Percentiles rank a stretch among this genome's conserved stretches.
These are phyloP conservation scores for Pogonocichla stellata DNA, from an alignment of 2,113 vertebrate genomes.

Conservation along the genomic window DNA sequence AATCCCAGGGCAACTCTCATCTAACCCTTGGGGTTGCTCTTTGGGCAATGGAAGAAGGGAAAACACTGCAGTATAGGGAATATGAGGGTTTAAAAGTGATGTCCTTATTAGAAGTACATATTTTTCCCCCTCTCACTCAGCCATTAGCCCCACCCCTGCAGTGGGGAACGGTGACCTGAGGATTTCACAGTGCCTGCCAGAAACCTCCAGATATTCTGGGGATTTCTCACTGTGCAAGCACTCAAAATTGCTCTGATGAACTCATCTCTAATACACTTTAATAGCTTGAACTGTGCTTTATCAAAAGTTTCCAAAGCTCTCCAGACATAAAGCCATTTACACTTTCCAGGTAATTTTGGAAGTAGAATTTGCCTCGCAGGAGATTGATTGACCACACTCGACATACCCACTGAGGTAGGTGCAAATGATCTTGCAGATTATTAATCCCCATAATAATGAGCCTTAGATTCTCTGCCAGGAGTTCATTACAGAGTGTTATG, in stretches of 20 bases:
- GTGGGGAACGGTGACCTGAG: neutral
- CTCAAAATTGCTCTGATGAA: neutral
- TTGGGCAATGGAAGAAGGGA: neutral
- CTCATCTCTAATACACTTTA: neutral
- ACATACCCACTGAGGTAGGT: neutral
- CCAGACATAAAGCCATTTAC: constrained; percentile 25
- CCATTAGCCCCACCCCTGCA: neutral
- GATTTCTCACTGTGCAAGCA: neutral
- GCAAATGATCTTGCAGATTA: constrained; percentile 32
- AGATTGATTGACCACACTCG: constrained; percentile 20
- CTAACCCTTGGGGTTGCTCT: neutral
- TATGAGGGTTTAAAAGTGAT: neutral
- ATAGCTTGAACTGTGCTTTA: neutral
- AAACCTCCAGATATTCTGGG: neutral
- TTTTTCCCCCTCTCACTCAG: neutral
- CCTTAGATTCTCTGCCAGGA: neutral
- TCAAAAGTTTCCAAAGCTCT: constrained; percentile 40
- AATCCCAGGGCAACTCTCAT: neutral
- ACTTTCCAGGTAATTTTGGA: constrained; percentile 36
- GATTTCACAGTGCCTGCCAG: neutral
- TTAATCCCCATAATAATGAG: constrained; percentile 25
- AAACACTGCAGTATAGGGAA: neutral
- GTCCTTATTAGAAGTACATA: fast-evolving
- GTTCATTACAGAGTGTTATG: neutral
- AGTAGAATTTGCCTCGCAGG: neutral